These are phyloP conservation scores for Acromyrmex charruanus DNA, from an alignment of 1,140 invertebrate genomes.

Conservation along the genomic window DNA sequence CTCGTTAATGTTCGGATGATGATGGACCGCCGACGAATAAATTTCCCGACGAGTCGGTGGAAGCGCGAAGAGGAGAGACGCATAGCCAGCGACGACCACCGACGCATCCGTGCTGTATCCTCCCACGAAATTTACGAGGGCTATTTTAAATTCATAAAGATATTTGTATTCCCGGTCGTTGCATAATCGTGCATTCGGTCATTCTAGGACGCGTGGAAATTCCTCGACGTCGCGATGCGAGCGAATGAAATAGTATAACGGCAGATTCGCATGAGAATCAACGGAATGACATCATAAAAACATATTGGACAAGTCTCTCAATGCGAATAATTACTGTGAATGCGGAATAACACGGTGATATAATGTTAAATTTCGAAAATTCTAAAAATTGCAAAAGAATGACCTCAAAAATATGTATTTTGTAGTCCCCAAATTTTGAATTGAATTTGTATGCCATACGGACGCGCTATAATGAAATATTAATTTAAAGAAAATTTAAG, in stretches of 20 bases:
- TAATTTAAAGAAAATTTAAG: too few relatives aligned
- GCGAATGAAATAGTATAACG: background rate
- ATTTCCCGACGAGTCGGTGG: conserved; percentile 35
- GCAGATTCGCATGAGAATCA: conserved; percentile 30
- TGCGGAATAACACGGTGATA: background rate
- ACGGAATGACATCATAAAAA: conserved; percentile 6
- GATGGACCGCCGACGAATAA: conserved; percentile 31
- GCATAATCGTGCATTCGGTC: conserved; percentile 48
- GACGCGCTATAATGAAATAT: too few relatives aligned
- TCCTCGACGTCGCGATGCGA: conserved; percentile 27
- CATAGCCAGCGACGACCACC: conserved; percentile 23
- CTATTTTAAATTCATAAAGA: conserved; percentile 62
- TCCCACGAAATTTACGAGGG: conserved; percentile 29
- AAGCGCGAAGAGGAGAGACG: background rate
- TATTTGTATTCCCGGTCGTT: conserved; percentile 52
- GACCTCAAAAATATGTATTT: too few relatives aligned
- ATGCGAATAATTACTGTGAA: background rate
- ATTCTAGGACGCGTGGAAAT: conserved; percentile 19
- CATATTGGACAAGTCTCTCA: conserved; percentile 16
- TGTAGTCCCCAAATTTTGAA: too few relatives aligned
- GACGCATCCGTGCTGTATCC: background rate
- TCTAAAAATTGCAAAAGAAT: too few relatives aligned
- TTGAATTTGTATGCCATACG: too few relatives aligned
- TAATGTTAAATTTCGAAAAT: too few relatives aligned
- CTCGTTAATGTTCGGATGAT: conserved; percentile 30